Base-by-base conservation (phyloP, 2,797 vertebrate genomes). In the Macropodus opercularis region DNA sequence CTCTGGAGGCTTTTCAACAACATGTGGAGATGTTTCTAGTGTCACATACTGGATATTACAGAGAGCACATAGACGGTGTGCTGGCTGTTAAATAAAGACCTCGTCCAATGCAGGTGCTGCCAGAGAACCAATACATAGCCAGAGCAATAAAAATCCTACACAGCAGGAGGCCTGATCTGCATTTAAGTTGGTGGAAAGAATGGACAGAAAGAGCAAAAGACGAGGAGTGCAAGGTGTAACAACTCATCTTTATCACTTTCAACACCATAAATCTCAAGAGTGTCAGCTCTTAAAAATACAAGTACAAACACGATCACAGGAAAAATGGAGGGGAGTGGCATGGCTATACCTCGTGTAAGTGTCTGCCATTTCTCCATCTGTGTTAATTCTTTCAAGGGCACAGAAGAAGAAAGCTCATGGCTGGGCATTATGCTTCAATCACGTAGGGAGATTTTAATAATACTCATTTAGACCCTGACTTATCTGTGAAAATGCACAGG, bases 281-380 rank as follows among this genome's bases (percentile, higher is more conserved):
- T 67, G 72, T 83, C 79, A 75, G 77, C 65, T 81, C 83, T 91
- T 87, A 90, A 90, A 14, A 31, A 32, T 27, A 8, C 85, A 91
- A 92, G 91, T 85, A 89, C 84, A 87, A 91, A 90, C 91, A 90
- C 79, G 79, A 92, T 91, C 84, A 85, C 81, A 85, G 77, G 77
- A 74, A 63, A 88, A 87, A 89, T 85, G 72, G 76, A 32, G 51
- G 58, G 63, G 68, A 79, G 77, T 52, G 54, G 81, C 84, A 86
- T 69, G 79, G 68, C 72, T 63, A 62, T 89, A 85, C 81, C 80
- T 88, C 73, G 75, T n/a, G n/a, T 84, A 87, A 87, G 87, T 85
- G 84, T 77, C 77, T 70, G 79, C 72, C 77, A 81, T 85, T 81
- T 89, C 87, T 78, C 84, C 83, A 86, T 89, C 84, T 90, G 88